Base-by-base conservation (phyloP, 2,113 vertebrate species). In the Himantopus leucocephalus region DNA sequence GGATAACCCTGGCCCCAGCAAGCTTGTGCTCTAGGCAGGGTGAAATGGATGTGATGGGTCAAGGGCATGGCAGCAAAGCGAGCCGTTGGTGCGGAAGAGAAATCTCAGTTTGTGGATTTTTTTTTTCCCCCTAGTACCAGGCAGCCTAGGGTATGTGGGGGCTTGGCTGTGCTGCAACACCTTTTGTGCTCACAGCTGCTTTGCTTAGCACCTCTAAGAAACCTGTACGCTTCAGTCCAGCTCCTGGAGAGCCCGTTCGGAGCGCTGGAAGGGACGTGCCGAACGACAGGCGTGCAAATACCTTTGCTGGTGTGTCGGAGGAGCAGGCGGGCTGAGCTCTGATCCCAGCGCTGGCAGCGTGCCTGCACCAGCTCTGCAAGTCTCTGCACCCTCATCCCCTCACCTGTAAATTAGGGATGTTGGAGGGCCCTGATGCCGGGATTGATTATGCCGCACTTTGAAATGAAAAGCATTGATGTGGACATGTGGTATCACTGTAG, bases 41-140 rank as follows among this genome's bases (percentile, higher is more conserved):
- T 2, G 8, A 14, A 41, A 7, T 0, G 3, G 58, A 9, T 32
- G 55, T 7, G 64, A 6, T 0, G 3, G 45, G 22, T 41, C 34
- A 7, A 37, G 68, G 59, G 6, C 4, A 0, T 1, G n/a, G 62
- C 72, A 59, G 74, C 37, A 43, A 23, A 60, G 70, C 0, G 6
- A n/a, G 27, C 3, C 0, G 0, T 21, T 34, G 43, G 32, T 2
- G n/a, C 1, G 3, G 55, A 30, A 79, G 41, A 20, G 58, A 24
- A 5, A 4, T 22, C 45, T 29, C 12, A 18, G 34, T 35, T 70
- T 1, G 1, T 14, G 30, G 14, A 20, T 10, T 12, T 72, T 72
- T 59, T 21, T 17, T 35, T 35, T 35, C 35, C 21, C 23, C 24
- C 10, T 27, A 5, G 11, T 6, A 5, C 21, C 4, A 9, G 15